phyloP scores from a whole-genome alignment of 53 echinoderm and acorn worm species.

The Patiria pectinifera region DNA sequence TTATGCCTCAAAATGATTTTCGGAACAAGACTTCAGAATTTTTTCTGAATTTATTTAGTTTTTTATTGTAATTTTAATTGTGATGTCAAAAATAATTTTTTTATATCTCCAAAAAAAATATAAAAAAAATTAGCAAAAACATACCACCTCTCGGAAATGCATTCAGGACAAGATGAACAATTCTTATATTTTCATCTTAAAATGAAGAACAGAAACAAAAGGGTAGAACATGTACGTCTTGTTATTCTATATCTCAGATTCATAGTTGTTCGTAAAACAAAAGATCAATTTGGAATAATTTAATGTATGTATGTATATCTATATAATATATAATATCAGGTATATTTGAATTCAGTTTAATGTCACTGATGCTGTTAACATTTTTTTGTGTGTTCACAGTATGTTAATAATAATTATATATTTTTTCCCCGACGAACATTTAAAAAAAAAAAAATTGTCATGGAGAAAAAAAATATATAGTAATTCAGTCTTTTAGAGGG shows the following conservation, averaged over 20 bases:
- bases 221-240: no score
- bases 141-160: neutral
- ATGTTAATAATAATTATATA: neutral
- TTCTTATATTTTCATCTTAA: neutral
- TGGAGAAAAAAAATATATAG: neutral
- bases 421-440: neutral
- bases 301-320: neutral
- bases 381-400: neutral
- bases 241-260: neutral
- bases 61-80: neutral
- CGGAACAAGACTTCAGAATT: neutral
- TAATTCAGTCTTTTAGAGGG: neutral
- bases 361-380: neutral
- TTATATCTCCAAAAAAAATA: no score
- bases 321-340: neutral
- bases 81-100: no score
- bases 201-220: neutral
- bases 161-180: neutral
- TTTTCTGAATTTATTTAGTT: neutral
- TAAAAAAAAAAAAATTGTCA: neutral
- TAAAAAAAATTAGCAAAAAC: neutral
- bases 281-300: neutral
- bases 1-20: neutral
- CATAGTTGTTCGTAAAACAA: neutral
- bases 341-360: slow-evolving; percentile 4